Percentiles rank a stretch among this genome's conserved stretches.
phyloP scores from a whole-genome alignment of 2,888 invertebrate species.

The Trileptium ribeirensis region DNA sequence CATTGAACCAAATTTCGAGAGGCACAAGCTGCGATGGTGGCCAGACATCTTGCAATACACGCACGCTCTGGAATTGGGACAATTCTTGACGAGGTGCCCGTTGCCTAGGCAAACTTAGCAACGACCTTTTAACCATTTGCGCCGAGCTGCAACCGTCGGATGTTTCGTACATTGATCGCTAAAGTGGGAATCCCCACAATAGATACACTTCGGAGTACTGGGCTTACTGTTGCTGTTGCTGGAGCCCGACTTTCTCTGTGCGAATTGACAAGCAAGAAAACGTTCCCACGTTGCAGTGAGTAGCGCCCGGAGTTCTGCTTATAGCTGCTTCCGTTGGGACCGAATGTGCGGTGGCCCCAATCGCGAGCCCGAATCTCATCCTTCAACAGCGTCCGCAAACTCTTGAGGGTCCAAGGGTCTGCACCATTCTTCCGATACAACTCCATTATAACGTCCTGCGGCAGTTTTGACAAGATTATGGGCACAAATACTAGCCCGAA shows the following conservation, averaged over 20 bases:
- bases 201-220: background rate
- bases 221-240: background rate
- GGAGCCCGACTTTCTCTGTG: too few relatives aligned
- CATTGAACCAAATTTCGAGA: background rate
- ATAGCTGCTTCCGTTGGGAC: background rate
- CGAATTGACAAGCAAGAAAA: too few relatives aligned
- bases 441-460: background rate
- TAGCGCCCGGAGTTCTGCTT: too few relatives aligned
- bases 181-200: background rate
- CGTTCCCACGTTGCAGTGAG: too few relatives aligned
- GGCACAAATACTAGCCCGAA: background rate
- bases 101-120: background rate
- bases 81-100: background rate
- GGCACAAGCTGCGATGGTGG: conserved; percentile 7
- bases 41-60: background rate
- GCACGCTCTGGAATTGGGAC: background rate
- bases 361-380: background rate
- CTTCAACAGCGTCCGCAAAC: background rate
- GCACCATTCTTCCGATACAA: background rate
- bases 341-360: background rate
- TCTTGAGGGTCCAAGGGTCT: background rate
- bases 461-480: background rate
- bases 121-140: background rate
- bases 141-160: background rate
- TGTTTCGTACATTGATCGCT: background rate